A percentile compares a stretch with the other conserved stretches of the same genome.
These are phyloP conservation scores for Labroides dimidiatus DNA, from an alignment of 2,797 vertebrate species.

Conservation along the genomic window DNA sequence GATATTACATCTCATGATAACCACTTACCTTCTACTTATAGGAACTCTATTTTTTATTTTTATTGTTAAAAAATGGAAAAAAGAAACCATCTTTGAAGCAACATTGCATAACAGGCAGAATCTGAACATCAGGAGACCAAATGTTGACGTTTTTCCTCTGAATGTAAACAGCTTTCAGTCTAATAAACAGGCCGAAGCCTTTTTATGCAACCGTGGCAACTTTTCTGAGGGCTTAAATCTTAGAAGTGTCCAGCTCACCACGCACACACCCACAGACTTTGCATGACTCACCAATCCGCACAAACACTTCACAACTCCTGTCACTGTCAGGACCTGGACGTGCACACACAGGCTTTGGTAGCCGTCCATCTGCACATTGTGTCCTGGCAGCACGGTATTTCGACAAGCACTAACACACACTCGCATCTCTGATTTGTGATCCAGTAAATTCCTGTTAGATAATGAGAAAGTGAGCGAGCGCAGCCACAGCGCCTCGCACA, in stretches of 20 bases:
- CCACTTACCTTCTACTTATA: background rate
- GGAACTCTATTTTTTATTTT: background rate
- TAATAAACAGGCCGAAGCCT: constrained; percentile 47
- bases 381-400: constrained; percentile 50
- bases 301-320: constrained; percentile 30
- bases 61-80: too few species aligned
- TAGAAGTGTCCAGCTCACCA: constrained; percentile 37
- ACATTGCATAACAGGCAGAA: constrained; percentile 6
- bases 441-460: constrained; percentile 60
- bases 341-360: constrained; percentile 57
- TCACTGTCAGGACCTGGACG: constrained; percentile 51
- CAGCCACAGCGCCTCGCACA: constrained; percentile 33
- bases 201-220: constrained; percentile 48
- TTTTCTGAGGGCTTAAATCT: constrained; percentile 38
- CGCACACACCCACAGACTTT: constrained; percentile 22
- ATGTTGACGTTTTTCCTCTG: constrained; percentile 10
- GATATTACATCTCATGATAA: background rate
- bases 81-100: too few species aligned
- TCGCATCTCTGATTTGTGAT: constrained; percentile 61
- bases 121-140: constrained; percentile 38
- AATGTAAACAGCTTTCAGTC: constrained; percentile 45
- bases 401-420: constrained; percentile 56
- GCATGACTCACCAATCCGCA: constrained; percentile 47
- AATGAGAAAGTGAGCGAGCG: constrained; percentile 55
- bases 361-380: constrained; percentile 45